Evolutionary conservation across 2,888 invertebrate genomes (phyloP).

Genomic region (Ophion ellenae): DNA sequence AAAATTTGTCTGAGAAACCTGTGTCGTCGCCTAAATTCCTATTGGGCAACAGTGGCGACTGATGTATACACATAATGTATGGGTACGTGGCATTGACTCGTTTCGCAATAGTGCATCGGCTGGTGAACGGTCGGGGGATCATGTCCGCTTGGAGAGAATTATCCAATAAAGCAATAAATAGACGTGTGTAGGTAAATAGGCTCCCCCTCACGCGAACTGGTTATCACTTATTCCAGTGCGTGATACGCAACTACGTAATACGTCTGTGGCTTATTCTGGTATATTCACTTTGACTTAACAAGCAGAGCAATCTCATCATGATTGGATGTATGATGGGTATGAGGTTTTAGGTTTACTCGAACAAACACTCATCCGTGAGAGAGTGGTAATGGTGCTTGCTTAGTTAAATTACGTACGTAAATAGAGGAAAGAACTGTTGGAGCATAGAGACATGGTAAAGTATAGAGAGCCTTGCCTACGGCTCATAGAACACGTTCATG

Average conservation of each 20-base stretch:
- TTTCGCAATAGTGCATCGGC: background rate
- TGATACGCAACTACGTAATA: slow-evolving; percentile 44
- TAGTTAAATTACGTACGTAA: slow-evolving; percentile 55
- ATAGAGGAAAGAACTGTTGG: slow-evolving; percentile 58
- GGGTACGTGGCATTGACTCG: slow-evolving; percentile 28
- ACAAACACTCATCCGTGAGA: slow-evolving; percentile 46
- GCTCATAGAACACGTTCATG: slow-evolving; percentile 43
- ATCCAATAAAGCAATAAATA: slow-evolving; percentile 11
- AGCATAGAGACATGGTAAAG: slow-evolving; percentile 40
- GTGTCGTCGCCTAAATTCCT: background rate
- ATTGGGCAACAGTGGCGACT: background rate
- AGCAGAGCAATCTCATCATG: slow-evolving; percentile 47
- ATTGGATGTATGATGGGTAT: slow-evolving; percentile 33
- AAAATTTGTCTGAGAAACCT: background rate
- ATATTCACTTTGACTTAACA: slow-evolving; percentile 43
- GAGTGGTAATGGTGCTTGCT: slow-evolving; percentile 47
- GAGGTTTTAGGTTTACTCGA: slow-evolving; percentile 41
- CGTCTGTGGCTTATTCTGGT: slow-evolving; percentile 30
- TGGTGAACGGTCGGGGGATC: slow-evolving; percentile 45
- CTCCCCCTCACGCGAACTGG: slow-evolving; percentile 27
- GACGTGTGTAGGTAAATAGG: slow-evolving; percentile 19
- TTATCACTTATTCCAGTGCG: slow-evolving; percentile 56
- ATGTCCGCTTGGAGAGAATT: slow-evolving; percentile 50
- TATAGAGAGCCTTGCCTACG: slow-evolving; percentile 12
- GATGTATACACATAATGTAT: background rate